Conservation (phyloP, 2,888 invertebrate species). For the Invenusta paracnida region DNA sequence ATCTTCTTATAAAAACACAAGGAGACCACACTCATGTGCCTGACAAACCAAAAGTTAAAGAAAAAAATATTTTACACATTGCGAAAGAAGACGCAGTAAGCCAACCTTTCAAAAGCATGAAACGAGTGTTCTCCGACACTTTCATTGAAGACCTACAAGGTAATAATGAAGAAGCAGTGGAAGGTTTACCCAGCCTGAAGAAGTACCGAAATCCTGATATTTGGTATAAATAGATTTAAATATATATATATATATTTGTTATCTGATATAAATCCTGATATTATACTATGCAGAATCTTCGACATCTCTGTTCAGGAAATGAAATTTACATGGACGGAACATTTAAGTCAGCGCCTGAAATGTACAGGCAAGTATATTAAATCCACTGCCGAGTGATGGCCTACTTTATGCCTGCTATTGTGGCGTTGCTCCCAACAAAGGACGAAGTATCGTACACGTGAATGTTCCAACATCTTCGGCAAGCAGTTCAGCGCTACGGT, state of each 20-base stretch:
- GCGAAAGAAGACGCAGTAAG: slow-evolving; percentile 3
- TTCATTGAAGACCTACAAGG: not conserved
- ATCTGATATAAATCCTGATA: too few species aligned
- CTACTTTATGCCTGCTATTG: not conserved
- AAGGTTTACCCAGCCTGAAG: slow-evolving; percentile 18
- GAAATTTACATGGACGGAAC: slow-evolving; percentile 14
- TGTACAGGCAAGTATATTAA: not conserved
- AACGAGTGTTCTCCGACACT: not conserved
- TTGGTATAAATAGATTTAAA: too few species aligned
- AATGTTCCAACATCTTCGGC: not conserved
- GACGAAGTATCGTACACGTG: not conserved
- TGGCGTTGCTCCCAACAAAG: not conserved
- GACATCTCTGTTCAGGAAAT: slow-evolving; percentile 3
- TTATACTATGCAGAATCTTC: not conserved
- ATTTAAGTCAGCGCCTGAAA: slow-evolving; percentile 4
- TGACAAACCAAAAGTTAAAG: not conserved
- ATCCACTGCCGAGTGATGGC: not conserved
- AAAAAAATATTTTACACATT: not conserved
- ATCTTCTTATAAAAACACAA: not conserved
- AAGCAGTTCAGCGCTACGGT: too few species aligned
- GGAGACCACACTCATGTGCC: not conserved
- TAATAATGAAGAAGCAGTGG: slow-evolving; percentile 5
- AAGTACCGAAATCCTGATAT: not conserved
- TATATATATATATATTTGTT: too few species aligned
- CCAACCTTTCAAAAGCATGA: slow-evolving; percentile 16